Conservation (phyloP, 1,140 invertebrate species). For the Chrysomallon squamiferum region DNA sequence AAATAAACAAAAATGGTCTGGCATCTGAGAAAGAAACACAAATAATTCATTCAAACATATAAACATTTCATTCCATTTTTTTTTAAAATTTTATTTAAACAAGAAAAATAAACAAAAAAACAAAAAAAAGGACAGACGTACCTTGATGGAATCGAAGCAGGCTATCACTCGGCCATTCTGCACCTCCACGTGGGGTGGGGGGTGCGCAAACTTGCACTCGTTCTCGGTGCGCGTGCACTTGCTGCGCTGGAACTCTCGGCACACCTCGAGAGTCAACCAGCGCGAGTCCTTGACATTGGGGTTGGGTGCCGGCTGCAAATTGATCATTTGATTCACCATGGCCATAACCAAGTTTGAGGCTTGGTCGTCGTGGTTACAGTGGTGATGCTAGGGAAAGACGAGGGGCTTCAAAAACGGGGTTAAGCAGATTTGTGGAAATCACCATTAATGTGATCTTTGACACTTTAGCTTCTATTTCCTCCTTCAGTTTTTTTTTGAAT, state of each 20-base stretch:
- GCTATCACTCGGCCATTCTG: conserved; percentile 99
- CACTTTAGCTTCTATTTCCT: too few relatives aligned
- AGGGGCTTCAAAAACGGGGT: conserved; percentile 8
- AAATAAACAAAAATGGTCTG: too few relatives aligned
- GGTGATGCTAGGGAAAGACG: too few relatives aligned
- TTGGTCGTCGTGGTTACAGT: background rate
- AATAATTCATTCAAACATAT: too few relatives aligned
- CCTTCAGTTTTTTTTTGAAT: too few relatives aligned
- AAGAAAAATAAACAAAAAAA: too few relatives aligned
- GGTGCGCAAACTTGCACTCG: conserved; percentile 99
- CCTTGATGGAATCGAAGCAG: conserved; percentile 99
- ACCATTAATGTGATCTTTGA: too few relatives aligned
- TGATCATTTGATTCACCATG: conserved; percentile 73
- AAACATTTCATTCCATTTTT: too few relatives aligned
- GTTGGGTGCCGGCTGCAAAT: conserved; percentile 27
- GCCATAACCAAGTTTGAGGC: conserved; percentile 72
- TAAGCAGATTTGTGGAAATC: too few relatives aligned
- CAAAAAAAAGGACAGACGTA: conserved; percentile 67
- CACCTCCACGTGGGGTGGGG: conserved; percentile 98
- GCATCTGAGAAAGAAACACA: too few relatives aligned
- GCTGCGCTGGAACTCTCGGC: conserved; percentile 98
- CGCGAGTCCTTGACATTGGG: conserved; percentile 95
- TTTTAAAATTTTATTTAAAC: too few relatives aligned
- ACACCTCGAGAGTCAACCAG: conserved; percentile 99
- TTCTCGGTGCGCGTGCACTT: conserved; percentile 98